phyloP scores from a whole-genome alignment of 2,888 invertebrate species.

The Xestia c-nigrum region DNA sequence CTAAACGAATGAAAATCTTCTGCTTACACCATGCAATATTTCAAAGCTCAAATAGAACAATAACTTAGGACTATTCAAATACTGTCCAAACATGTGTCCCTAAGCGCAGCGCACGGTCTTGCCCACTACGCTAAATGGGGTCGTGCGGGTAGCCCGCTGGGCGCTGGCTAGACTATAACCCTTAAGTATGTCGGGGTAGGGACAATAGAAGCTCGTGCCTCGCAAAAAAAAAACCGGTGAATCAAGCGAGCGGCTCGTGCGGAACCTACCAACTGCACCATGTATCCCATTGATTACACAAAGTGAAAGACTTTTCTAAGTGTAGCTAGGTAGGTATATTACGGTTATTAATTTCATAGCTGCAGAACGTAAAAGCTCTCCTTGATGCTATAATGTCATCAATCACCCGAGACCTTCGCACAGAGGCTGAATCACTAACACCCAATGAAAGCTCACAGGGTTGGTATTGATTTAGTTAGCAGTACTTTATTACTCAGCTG shows the following conservation, averaged over 20 bases:
- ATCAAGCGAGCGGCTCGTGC: slow-evolving; percentile 29
- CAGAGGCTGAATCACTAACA: slow-evolving; percentile 48
- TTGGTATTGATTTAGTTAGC: slow-evolving; percentile 56
- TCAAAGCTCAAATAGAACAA: not conserved
- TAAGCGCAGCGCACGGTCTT: slow-evolving; percentile 10
- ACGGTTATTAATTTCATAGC: slow-evolving; percentile 29
- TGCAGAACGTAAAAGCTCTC: slow-evolving; percentile 48
- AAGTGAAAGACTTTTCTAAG: slow-evolving; percentile 17
- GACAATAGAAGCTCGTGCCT: slow-evolving; percentile 48
- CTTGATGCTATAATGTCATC: slow-evolving; percentile 48
- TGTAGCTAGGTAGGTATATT: slow-evolving; percentile 6
- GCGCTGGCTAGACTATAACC: slow-evolving; percentile 50
- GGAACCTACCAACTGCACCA: slow-evolving; percentile 38
- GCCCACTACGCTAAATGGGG: slow-evolving; percentile 39
- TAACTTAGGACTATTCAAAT: slow-evolving; percentile 10
- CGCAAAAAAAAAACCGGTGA: slow-evolving; percentile 39
- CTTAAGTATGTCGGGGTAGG: slow-evolving; percentile 42
- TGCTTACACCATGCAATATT: not conserved
- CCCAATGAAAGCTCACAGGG: slow-evolving; percentile 50
- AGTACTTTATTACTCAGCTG: slow-evolving; percentile 34
- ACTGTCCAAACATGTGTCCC: slow-evolving; percentile 24
- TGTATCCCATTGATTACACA: slow-evolving; percentile 43
- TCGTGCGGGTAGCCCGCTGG: slow-evolving; percentile 47
- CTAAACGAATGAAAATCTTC: not conserved
- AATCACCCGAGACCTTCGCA: slow-evolving; percentile 48